Evolutionary conservation across 1,140 invertebrate genomes (phyloP).

Genomic region (Zaprionus vittiger): DNA sequence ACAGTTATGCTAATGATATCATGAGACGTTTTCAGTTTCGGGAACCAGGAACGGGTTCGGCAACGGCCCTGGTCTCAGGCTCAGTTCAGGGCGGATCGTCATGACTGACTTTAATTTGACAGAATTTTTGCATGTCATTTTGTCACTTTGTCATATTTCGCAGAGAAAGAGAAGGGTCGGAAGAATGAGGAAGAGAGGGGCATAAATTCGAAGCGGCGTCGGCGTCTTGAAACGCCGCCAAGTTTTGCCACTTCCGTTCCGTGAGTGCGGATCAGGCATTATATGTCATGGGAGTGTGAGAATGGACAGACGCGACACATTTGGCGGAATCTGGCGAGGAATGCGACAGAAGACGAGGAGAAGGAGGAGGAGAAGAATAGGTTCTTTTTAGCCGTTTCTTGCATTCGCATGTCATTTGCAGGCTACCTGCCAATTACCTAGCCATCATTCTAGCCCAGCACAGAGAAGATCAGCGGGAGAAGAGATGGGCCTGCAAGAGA

Average conservation of each 20-base stretch:
- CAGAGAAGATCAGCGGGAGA: neutral
- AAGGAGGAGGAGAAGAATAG: constrained; percentile 63
- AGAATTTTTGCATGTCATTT: constrained; percentile 79
- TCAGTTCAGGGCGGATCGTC: constrained; percentile 34
- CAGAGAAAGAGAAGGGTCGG: constrained; percentile 6
- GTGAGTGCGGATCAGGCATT: constrained; percentile 40
- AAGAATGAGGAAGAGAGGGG: neutral
- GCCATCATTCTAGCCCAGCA: constrained; percentile 68
- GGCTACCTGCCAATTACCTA: constrained; percentile 77
- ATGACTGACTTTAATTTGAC: constrained; percentile 82
- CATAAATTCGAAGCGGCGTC: constrained; percentile 23
- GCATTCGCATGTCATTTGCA: constrained; percentile 77
- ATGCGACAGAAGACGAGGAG: constrained; percentile 48
- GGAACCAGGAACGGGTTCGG: neutral
- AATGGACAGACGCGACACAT: constrained; percentile 57
- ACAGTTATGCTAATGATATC: constrained; percentile 79
- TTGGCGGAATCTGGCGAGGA: constrained; percentile 39
- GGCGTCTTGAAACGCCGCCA: constrained; percentile 81
- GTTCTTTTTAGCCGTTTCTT: constrained; percentile 48
- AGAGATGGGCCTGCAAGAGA: neutral
- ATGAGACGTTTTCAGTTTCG: constrained; percentile 25
- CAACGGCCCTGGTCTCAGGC: neutral
- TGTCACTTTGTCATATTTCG: constrained; percentile 48
- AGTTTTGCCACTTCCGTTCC: constrained; percentile 80
- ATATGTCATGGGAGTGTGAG: constrained; percentile 79